These are phyloP conservation scores for Polyploca ridens DNA, from an alignment of 2,888 invertebrate genomes.

Conservation along the genomic window DNA sequence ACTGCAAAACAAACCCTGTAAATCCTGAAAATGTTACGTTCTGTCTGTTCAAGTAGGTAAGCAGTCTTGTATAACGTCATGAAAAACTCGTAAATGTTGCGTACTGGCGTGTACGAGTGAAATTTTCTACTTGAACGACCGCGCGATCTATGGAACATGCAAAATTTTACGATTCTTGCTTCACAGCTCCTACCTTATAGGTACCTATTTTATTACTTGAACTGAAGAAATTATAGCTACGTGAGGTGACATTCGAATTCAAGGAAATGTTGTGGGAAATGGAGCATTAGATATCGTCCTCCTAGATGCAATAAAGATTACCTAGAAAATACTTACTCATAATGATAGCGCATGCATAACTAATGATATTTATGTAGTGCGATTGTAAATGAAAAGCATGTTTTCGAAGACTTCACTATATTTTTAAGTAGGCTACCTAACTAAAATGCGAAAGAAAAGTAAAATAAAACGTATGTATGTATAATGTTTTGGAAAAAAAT, in stretches of 20 bases:
- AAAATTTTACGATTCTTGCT: slow-evolving; percentile 69
- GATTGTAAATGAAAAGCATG: too few relatives aligned
- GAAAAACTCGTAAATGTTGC: slow-evolving; percentile 78
- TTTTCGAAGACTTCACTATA: too few relatives aligned
- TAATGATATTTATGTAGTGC: too few relatives aligned
- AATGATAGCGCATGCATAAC: too few relatives aligned
- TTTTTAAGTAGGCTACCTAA: too few relatives aligned
- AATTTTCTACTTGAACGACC: slow-evolving; percentile 70
- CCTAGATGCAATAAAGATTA: not conserved
- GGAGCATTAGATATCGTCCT: not conserved
- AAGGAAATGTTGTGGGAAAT: slow-evolving; percentile 22
- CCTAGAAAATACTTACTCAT: not conserved
- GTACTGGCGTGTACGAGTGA: slow-evolving; percentile 64
- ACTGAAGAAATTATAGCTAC: slow-evolving; percentile 50
- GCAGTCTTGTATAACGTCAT: slow-evolving; percentile 66
- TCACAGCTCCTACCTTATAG: slow-evolving; percentile 38
- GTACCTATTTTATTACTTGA: slow-evolving; percentile 53
- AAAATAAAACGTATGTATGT: too few relatives aligned
- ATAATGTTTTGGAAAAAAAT: too few relatives aligned
- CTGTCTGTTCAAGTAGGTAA: slow-evolving; percentile 58
- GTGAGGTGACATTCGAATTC: slow-evolving; percentile 41
- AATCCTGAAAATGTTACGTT: slow-evolving; percentile 61
- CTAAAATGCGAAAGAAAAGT: too few relatives aligned
- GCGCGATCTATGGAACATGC: slow-evolving; percentile 66
- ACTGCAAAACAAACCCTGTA: slow-evolving; percentile 45